Evolutionary conservation across 2,888 invertebrate genomes (phyloP).

Genomic region (Drosophila anomalata): DNA sequence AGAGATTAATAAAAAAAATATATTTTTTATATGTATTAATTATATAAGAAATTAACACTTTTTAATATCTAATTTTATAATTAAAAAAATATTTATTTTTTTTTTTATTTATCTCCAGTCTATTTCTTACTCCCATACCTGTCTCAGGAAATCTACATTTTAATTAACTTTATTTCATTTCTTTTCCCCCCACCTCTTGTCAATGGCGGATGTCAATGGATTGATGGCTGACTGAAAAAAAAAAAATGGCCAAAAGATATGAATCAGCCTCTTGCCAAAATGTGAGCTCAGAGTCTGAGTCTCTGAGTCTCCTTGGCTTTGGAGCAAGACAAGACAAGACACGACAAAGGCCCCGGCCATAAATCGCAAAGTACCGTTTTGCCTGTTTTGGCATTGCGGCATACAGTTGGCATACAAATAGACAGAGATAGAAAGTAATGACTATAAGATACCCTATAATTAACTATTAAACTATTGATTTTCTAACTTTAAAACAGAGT

Average conservation of each 20-base stretch:
- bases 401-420: constrained; percentile 65
- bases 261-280: constrained; percentile 69
- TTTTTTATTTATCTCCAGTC: background rate
- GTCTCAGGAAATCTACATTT: constrained; percentile 46
- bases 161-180: constrained; percentile 55
- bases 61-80: background rate
- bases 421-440: background rate
- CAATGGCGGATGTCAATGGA: constrained; percentile 52
- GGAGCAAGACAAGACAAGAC: constrained; percentile 1
- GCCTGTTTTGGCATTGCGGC: constrained; percentile 40
- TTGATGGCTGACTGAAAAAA: constrained; percentile 18
- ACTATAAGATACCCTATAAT: constrained; percentile 1
- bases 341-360: constrained; percentile 55
- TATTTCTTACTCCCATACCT: background rate
- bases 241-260: constrained; percentile 66
- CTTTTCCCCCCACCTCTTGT: background rate
- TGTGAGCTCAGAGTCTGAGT: constrained; percentile 31
- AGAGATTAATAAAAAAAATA: background rate
- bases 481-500: no score
- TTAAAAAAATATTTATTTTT: background rate
- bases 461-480: no score
- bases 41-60: no score
- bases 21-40: background rate
- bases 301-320: constrained; percentile 1
- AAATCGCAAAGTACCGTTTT: constrained; percentile 77